Conservation (phyloP, 2,888 invertebrate genomes). For the Tuberolachnus salignus region DNA sequence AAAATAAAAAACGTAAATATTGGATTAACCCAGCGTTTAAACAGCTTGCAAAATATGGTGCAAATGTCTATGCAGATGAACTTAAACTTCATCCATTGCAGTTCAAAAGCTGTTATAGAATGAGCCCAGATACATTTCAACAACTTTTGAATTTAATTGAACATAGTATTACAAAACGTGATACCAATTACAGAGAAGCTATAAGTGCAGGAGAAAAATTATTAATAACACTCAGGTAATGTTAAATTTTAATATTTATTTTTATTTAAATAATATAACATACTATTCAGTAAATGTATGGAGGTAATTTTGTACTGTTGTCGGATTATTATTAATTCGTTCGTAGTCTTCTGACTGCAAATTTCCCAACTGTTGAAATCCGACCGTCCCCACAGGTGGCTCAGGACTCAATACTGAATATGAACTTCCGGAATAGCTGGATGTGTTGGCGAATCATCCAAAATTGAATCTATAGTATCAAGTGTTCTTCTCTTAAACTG, state of each 20-base stretch:
- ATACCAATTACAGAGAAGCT: conserved; percentile 18
- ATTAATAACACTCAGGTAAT: conserved; percentile 42
- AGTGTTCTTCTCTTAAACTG: conserved; percentile 27
- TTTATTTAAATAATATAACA: conserved; percentile 24
- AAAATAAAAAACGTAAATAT: conserved; percentile 39
- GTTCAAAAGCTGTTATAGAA: conserved; percentile 42
- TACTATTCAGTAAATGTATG: conserved; percentile 37
- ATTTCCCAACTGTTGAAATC: conserved; percentile 29
- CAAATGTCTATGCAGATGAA: conserved; percentile 38
- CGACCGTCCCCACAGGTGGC: conserved; percentile 16
- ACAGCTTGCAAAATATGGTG: conserved; percentile 34
- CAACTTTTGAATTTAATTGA: conserved; percentile 28
- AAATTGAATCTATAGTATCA: conserved; percentile 26
- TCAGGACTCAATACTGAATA: conserved; percentile 38
- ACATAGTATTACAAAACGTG: conserved; percentile 24
- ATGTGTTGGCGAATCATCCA: conserved; percentile 19
- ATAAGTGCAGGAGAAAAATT: conserved; percentile 36
- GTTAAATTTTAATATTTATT: conserved; percentile 41
- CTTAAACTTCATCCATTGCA: conserved; percentile 26
- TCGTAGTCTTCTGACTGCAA: conserved; percentile 37
- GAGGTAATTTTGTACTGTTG: conserved; percentile 33
- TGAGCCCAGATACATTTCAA: conserved; percentile 37
- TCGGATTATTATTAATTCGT: conserved; percentile 36
- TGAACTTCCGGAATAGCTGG: conserved; percentile 39
- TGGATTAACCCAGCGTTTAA: conserved; percentile 27